A percentile compares a stretch with the other conserved stretches of the same genome.
Evolutionary conservation across 2,797 vertebrate genomes (phyloP).

Genomic region (Nannoperca obscura): DNA sequence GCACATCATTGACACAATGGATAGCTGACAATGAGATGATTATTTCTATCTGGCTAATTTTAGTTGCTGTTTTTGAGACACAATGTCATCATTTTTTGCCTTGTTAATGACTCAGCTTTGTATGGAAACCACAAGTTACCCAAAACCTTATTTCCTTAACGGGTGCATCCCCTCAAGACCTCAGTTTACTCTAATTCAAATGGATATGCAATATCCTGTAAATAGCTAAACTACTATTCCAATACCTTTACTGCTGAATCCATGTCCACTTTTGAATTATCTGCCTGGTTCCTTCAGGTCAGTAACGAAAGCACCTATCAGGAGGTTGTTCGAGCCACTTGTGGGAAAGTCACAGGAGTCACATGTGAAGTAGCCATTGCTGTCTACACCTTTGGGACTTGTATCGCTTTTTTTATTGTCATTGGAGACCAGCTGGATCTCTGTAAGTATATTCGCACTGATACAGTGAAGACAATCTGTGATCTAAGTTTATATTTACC

Average conservation of each 20-base stretch:
- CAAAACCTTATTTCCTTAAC: not conserved
- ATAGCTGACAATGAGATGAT: not conserved
- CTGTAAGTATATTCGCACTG: conserved; percentile 84
- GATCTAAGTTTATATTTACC: not conserved
- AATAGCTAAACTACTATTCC: not conserved
- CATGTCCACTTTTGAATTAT: not conserved
- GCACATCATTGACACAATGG: not conserved
- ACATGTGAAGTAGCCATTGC: conserved; percentile 94
- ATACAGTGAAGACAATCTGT: not conserved
- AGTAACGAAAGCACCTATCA: conserved; percentile 96
- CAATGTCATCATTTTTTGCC: not conserved
- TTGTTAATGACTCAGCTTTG: not conserved
- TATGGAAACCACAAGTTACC: not conserved
- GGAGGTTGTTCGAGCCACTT: conserved; percentile 96
- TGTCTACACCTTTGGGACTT: conserved; percentile 97
- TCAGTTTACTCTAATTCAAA: not conserved
- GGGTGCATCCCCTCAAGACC: not conserved
- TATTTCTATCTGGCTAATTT: not conserved
- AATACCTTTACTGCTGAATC: not conserved
- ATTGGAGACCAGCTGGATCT: conserved; percentile 98
- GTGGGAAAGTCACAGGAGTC: conserved; percentile 91
- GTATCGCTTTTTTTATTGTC: conserved; percentile 98
- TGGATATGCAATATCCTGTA: not conserved
- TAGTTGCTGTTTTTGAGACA: too few species aligned
- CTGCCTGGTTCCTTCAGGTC: conserved; percentile 76